Base-by-base conservation (phyloP, 23 tunicate species). In the Oikopleura vanhoeffeni region DNA sequence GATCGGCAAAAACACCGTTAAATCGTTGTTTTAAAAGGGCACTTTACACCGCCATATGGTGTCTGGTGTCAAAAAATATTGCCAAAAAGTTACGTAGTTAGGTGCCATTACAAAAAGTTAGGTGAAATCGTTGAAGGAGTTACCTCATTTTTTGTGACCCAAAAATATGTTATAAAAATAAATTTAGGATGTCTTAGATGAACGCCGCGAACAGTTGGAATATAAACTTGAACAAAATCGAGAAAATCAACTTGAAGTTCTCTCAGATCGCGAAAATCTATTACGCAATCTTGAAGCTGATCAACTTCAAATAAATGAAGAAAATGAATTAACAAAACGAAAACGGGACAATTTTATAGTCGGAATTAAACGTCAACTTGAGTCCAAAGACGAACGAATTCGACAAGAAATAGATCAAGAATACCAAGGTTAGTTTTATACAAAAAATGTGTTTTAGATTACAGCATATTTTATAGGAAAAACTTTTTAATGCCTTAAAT, bases 331-430 rank as follows among this genome's bases (percentile, higher is more conserved):
- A 30, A 28, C 38, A 30, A 18, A 71, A 38, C 38, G 38, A 32
- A 71, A 71, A 71, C 27, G 38, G 32, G 79, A 71, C 34, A 30
- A 71, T 24, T 38, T 71, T 38, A 38, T 71, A 33, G 3, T 2
- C 27, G 79, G 79, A 18, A 33, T 71, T 38, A 28, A 32, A 30
- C 36, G 32, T 33, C 79, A 71, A 30, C 79, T 71, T 18, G 36
- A 71, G 34, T 4, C 2, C 38, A 33, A 38, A 3, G 79, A 71
- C 79, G 79, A 71, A 30, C 34, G 79, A 71, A 71, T 71, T 30
- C 79, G 79, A 33, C 34, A 71, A 3, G 79, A 71, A 71, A 71
- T 71, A 2, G 79, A 71, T 30, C 79, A 71, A 30, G 79, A 28
- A n/a, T n/a, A n/a, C n/a, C n/a, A n/a, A n/a, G n/a, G n/a, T n/a